These are phyloP conservation scores for Anhinga rufa DNA, from an alignment of 2,113 vertebrate species.

Conservation along the genomic window DNA sequence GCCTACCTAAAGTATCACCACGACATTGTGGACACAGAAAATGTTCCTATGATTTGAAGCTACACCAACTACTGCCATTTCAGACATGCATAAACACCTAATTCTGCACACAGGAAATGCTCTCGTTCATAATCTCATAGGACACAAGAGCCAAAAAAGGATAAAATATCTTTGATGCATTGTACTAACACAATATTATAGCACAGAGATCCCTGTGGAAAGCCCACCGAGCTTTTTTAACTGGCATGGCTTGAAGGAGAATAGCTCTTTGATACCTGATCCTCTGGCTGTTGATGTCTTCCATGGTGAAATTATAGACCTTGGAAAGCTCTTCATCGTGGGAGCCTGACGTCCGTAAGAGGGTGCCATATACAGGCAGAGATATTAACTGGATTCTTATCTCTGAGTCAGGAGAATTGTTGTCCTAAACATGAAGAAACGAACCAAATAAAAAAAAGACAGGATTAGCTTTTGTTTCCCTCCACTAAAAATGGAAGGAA, in stretches of 20 bases:
- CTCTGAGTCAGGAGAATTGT: constrained; percentile 80
- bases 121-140: neutral
- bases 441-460: neutral
- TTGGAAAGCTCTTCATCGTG: constrained; percentile 75
- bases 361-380: constrained; percentile 85
- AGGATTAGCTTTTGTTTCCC: neutral
- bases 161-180: neutral
- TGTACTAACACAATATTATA: neutral
- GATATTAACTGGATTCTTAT: constrained; percentile 88
- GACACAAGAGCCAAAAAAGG: neutral
- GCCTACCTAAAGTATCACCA: neutral
- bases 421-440: constrained; percentile 73
- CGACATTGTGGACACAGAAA: neutral
- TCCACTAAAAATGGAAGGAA: neutral
- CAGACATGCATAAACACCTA: neutral
- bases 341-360: constrained; percentile 68
- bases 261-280: constrained; percentile 77
- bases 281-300: constrained; percentile 82
- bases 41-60: neutral
- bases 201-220: neutral
- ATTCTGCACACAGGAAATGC: neutral
- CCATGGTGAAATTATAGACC: constrained; percentile 90
- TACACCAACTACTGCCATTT: neutral
- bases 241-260: neutral
- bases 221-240: neutral